Evolutionary conservation across 30 jellyfish, hydroid and myxozoan species (phyloP), one percentile per base, ranked within the genome.

Genomic region (Pseudorhiza aurosa): DNA sequence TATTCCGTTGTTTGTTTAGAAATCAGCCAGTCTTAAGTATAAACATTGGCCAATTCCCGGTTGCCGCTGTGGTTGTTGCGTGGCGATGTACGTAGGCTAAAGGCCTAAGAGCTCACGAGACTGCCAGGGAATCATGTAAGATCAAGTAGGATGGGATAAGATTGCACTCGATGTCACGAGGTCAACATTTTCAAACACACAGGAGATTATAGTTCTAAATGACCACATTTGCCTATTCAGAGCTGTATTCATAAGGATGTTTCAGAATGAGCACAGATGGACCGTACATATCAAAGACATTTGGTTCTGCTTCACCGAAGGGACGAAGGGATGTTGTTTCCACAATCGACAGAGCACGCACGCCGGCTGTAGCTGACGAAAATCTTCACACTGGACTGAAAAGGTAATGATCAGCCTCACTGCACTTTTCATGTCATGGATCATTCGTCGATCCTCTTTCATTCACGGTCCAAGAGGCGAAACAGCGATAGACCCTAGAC

Each of bases 251-350:
- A 12, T 57, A 26, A 74, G 29, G 57, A 74, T 74, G 87, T 74
- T 51, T 43, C 80, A 80, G 32, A 24, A 80, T 80, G 91, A 80
- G 58, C 72, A 77, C 89, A 77, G 82, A 77, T 77, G 82, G 89
- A 17, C 76, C 77, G 11, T 45, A 37, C 27, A 30, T 42, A 7
- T 50, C 81, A 17, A 77, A 46, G 72, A 58, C 89, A 18, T 80
- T 62, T 55, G 91, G 84, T 6, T 80, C 91, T n/a, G 91, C 60
- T 67, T 80, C 91, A 29, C 91, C 91, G 19, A 50, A 82, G 35
- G 69, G 91, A 55, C 67, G 91, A 37, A 72, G 86, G 63, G 91
- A 80, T n/a, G 91, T 80, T 64, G 84, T 80, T 63, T 80, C 91
- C 42, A 51, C 84, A 3, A 84, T 80, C 0, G 91, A 80, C 49